phyloP scores from a whole-genome alignment of 2,113 vertebrate genomes.

The Halichoerus grypus region DNA sequence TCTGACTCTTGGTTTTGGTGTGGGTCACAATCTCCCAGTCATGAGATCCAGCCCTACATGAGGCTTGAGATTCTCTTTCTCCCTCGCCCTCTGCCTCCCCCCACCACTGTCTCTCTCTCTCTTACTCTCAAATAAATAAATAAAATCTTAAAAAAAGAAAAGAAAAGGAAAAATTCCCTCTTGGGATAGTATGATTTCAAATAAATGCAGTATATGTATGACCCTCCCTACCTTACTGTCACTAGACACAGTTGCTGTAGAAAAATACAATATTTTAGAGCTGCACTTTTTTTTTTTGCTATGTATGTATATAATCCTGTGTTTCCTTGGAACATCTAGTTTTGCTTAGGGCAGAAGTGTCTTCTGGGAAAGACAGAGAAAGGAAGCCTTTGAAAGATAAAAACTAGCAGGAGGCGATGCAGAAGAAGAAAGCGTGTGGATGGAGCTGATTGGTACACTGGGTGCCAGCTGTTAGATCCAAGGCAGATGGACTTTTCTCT shows the following conservation, averaged over 20 bases:
- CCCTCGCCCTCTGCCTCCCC: not conserved
- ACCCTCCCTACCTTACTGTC: not conserved
- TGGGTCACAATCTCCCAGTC: not conserved
- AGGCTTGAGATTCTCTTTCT: not conserved
- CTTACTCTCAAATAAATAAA: not conserved
- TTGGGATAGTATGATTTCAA: conserved; percentile 1
- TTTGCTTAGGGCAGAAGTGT: conserved; percentile 35
- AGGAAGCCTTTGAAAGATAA: conserved; percentile 50
- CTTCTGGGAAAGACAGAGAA: conserved; percentile 35
- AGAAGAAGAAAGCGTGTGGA: conserved; percentile 52
- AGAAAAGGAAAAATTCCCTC: not conserved
- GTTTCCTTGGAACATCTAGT: conserved; percentile 23
- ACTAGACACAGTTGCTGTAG: conserved; percentile 15
- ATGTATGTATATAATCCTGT: not conserved
- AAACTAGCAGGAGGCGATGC: conserved; percentile 53
- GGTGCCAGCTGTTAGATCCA: conserved; percentile 67
- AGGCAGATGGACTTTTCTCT: conserved; percentile 72
- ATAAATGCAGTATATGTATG: not conserved
- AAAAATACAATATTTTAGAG: conserved; percentile 52
- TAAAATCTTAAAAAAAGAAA: not conserved
- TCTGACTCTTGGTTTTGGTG: not conserved
- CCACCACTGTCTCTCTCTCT: not conserved
- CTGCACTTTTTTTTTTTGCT: not conserved
- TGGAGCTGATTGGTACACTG: conserved; percentile 55
- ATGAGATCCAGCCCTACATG: not conserved